Conservation (phyloP, 2,797 vertebrate species). For the Cryptoblepharus egeriae region DNA sequence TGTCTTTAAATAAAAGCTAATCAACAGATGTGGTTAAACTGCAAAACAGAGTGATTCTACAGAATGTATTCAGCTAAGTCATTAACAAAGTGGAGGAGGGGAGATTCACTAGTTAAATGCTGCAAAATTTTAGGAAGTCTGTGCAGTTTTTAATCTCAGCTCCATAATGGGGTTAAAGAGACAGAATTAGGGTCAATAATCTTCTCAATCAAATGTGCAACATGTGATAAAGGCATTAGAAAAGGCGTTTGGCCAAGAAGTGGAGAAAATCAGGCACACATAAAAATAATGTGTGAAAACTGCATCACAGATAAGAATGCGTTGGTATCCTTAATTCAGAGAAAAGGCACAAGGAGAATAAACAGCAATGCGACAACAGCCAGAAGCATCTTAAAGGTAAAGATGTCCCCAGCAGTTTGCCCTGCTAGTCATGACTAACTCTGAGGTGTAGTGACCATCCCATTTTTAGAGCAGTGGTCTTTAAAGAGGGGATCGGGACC, state of each 20-base stretch:
- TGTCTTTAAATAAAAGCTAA: slow-evolving; percentile 20
- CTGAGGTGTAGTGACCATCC: too few relatives aligned
- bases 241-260: slow-evolving; percentile 25
- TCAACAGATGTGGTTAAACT: slow-evolving; percentile 25
- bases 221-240: slow-evolving; percentile 12
- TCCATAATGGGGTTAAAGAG: slow-evolving; percentile 36
- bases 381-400: slow-evolving; percentile 21
- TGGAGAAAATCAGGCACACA: slow-evolving; percentile 11
- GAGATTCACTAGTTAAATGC: slow-evolving; percentile 34
- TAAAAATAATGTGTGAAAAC: slow-evolving; percentile 28
- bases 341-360: slow-evolving; percentile 23
- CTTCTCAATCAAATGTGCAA: slow-evolving; percentile 9
- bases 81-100: too few relatives aligned
- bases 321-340: slow-evolving; percentile 17
- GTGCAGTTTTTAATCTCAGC: slow-evolving; percentile 21
- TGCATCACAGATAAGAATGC: slow-evolving; percentile 10
- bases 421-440: too few relatives aligned
- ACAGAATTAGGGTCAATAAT: slow-evolving; percentile 19
- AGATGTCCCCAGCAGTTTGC: too few relatives aligned
- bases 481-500: too few relatives aligned
- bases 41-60: background rate
- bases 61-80: slow-evolving; percentile 12
- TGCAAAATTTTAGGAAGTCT: slow-evolving; percentile 32
- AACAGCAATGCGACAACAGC: too few relatives aligned
- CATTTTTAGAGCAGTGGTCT: too few relatives aligned